Conservation (phyloP, 2,113 vertebrate species). For the Noturus placidus region DNA sequence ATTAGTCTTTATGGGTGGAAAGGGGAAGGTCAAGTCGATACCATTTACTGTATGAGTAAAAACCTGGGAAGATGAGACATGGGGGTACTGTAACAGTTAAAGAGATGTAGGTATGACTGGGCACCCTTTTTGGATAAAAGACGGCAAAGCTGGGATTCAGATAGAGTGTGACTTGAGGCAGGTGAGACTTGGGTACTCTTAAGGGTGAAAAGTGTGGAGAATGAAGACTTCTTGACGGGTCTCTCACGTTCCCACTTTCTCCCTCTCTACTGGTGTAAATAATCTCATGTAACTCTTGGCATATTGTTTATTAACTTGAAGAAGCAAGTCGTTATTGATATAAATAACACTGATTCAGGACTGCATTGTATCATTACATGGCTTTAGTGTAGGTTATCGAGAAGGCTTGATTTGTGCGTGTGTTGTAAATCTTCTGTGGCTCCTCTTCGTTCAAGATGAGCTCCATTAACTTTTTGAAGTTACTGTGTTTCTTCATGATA, state of each 20-base stretch:
- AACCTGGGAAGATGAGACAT: background rate
- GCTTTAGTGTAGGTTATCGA: background rate
- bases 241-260: background rate
- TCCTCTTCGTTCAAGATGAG: slow-evolving; percentile 52
- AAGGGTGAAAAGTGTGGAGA: background rate
- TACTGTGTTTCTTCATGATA: slow-evolving; percentile 63
- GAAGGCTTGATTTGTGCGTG: background rate
- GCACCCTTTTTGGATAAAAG: background rate
- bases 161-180: background rate
- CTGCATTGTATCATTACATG: background rate
- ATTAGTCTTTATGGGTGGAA: background rate
- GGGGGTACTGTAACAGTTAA: background rate
- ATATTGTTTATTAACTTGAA: background rate
- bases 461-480: slow-evolving; percentile 62
- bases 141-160: background rate
- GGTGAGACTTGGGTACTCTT: background rate
- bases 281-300: background rate
- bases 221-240: background rate
- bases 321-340: background rate
- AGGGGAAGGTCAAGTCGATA: background rate
- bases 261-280: background rate
- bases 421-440: slow-evolving; percentile 50
- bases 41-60: background rate
- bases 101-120: too few species aligned
- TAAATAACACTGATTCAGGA: background rate